Evolutionary conservation across 2,888 invertebrate species (phyloP).

Genomic region (Synergus laeviventris): DNA sequence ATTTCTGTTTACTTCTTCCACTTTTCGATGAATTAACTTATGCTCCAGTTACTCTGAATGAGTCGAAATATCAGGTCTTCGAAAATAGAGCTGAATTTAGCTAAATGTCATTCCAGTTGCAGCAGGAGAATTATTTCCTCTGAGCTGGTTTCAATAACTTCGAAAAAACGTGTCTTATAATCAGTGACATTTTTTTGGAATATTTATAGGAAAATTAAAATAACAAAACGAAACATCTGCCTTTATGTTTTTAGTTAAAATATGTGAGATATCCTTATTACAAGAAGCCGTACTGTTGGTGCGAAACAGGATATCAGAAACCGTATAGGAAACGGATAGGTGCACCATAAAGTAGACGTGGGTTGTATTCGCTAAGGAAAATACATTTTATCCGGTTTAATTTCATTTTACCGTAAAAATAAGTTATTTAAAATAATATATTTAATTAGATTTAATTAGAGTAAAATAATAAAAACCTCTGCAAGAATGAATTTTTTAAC

Average conservation of each 20-base stretch:
- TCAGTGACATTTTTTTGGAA: background rate
- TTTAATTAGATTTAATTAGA: too few species aligned
- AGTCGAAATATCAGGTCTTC: background rate
- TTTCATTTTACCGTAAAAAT: constrained; percentile 63
- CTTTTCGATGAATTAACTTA: background rate
- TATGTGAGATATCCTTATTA: constrained; percentile 15
- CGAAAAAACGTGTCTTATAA: background rate
- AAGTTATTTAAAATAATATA: too few species aligned
- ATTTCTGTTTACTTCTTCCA: background rate
- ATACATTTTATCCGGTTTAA: constrained; percentile 51
- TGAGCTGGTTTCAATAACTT: background rate
- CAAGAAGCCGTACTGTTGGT: constrained; percentile 45
- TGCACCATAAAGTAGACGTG: constrained; percentile 24
- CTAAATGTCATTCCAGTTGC: background rate
- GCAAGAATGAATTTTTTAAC: too few species aligned
- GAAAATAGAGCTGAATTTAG: background rate
- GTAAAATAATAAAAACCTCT: too few species aligned
- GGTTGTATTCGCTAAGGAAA: constrained; percentile 39
- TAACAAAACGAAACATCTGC: too few species aligned
- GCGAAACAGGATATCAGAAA: constrained; percentile 45
- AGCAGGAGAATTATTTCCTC: background rate
- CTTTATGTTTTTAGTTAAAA: background rate
- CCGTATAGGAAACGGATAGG: constrained; percentile 44
- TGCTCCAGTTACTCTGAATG: background rate
- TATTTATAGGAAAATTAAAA: too few species aligned